Base-by-base conservation (phyloP, 2,888 invertebrate species). In the Cyaniris semiargus region DNA sequence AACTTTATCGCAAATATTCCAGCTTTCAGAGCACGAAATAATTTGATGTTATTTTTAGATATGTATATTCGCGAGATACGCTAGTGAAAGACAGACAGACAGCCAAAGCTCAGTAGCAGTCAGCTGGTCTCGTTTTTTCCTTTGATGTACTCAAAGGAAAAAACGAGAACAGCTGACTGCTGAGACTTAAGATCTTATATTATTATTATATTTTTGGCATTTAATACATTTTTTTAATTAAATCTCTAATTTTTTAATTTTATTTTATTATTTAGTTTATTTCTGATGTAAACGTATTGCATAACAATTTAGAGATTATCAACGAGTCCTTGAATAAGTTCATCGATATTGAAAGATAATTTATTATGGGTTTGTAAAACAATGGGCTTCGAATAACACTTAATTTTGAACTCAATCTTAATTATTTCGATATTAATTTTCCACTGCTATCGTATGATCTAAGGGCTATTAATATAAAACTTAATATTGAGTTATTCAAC, bases 301-400 rank as follows among this genome's bases (percentile, higher is more conserved):
- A 60, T 3, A 60, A 60, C 8, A 60, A 8, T 13, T 60, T 13
- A 21, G 23, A 60, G 60, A 23, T 60, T 60, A 60, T 23, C 23
- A 7, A 60, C 10, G 15, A 58, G 18, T 23, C 13, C 4, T 23
- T 60, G n/a, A 60, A 60, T 1, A 60, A n/a, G n/a, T 60, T 60
- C 7, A 23, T 60, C 21, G 8, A n/a, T 21, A 58, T 23, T 34
- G 34, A 21, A 60, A 60, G 0, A 13, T 60, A 23, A 60, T 2
- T 27, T 27, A 27, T 3, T 60, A 60, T 60, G 8, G 60, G 10
- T 58, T 58, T 58, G 4, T 4, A 23, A 23, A 60, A 60, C 13
- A 60, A 60, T 13, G 21, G 60, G 60, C 60, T 60, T 60, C 60
- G 13, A 60, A 60, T 60, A 60, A 60, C 60, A 60, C 23, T 23